Base-by-base conservation (phyloP, 2,888 invertebrate genomes). In the Sinelater perroti region DNA sequence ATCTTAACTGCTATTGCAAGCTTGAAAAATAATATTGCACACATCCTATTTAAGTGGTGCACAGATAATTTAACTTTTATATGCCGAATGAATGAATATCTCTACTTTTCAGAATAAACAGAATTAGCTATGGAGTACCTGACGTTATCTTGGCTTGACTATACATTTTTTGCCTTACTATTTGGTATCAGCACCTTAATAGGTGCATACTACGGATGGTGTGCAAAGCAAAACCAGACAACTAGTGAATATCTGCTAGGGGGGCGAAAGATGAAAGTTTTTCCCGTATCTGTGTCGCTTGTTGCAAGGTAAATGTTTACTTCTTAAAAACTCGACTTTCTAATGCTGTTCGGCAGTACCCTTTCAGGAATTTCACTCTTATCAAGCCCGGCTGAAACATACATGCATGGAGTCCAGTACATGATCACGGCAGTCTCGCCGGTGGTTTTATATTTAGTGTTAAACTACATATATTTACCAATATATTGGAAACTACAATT, bases 221-320 rank as follows among this genome's bases (percentile, higher is more conserved):
- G 80, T 62, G 78, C 80, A 8, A 81, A 79, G 51, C 84, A 83
- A 60, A 84, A 85, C 69, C 82, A 83, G 58, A 85, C 84, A 0
- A 85, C 87, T 1, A 76, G 80, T 7, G 88, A 88, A 45, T 88
- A 89, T 71, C 74, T 89, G 35, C 82, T 88, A 72, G 89, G 87
- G 13, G 86, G 86, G n/a, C 85, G 87, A 72, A 82, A 83, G 66
- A 87, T 90, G 87, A 83, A 84, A 1, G 81, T 85, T 13, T 81
- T 90, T 66, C 88, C 90, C 0, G 83, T 90, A 52, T 84, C 87
- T 1, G 80, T 89, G 75, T 89, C 88, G n/a, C 77, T 90, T 2
- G 82, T 87, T 65, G 85, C 89, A 1, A 87, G 87, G 88, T 87
- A 56, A 26, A 14, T n/a, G n/a, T n/a, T n/a, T n/a, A n/a, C n/a